These are phyloP conservation scores for Drosophila birchii DNA, from an alignment of 2,888 invertebrate species.

Conservation along the genomic window DNA sequence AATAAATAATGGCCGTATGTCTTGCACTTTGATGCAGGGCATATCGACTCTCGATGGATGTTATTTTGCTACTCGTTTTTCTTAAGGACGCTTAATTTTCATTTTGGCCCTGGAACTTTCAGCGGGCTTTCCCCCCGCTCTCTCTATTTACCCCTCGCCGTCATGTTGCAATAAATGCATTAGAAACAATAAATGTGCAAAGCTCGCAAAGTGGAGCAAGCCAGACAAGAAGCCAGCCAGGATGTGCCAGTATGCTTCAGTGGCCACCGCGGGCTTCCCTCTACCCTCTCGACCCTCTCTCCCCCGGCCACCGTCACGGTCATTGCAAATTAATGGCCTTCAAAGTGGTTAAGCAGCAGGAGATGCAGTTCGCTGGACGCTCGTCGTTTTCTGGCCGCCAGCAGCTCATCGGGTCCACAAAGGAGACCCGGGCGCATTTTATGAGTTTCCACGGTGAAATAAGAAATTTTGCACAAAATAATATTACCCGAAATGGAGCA, in stretches of 20 bases:
- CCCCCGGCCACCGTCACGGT: conserved; percentile 47
- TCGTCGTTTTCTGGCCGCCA: conserved; percentile 41
- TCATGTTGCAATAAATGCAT: conserved; percentile 45
- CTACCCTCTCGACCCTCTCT: background rate
- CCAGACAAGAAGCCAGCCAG: conserved; percentile 42
- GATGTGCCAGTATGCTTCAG: conserved; percentile 37
- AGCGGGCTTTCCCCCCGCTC: background rate
- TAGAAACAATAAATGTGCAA: conserved; percentile 51
- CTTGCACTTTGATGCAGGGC: conserved; percentile 52
- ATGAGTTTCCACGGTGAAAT: conserved; percentile 75
- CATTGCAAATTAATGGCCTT: conserved; percentile 78
- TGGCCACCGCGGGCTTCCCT: conserved; percentile 22
- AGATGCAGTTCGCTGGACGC: conserved; percentile 51
- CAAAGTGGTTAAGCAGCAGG: conserved; percentile 65
- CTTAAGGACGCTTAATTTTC: conserved; percentile 38
- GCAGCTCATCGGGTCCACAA: conserved; percentile 68
- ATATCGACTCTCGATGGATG: conserved; percentile 55
- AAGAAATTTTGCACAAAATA: conserved; percentile 76
- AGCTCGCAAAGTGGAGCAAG: conserved; percentile 42
- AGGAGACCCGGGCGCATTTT: conserved; percentile 67
- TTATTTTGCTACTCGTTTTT: conserved; percentile 20
- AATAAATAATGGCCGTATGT: conserved; percentile 77
- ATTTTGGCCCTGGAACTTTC: conserved; percentile 11
- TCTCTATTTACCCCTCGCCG: conserved; percentile 4
- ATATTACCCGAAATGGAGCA: conserved; percentile 51